These are phyloP conservation scores for Amazona vittata DNA, from an alignment of 2,113 vertebrate species.

Conservation along the genomic window DNA sequence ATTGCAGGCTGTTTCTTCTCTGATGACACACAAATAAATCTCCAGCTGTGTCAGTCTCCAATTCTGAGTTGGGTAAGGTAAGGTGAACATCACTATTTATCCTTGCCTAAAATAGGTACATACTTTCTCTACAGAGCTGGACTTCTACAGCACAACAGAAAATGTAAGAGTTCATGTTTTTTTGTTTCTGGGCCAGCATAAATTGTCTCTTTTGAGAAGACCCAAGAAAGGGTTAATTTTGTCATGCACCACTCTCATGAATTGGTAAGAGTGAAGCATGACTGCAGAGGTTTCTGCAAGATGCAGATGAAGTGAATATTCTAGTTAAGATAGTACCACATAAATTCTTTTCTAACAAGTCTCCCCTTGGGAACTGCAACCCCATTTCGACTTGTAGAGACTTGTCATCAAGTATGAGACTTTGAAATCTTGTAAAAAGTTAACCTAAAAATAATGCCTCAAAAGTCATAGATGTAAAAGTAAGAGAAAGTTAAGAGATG, in stretches of 20 bases:
- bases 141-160: neutral
- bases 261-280: neutral
- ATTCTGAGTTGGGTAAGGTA: neutral
- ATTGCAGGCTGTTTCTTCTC: neutral
- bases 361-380: neutral
- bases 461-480: neutral
- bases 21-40: neutral
- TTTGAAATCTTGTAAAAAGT: neutral
- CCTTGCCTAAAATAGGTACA: neutral
- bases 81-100: neutral
- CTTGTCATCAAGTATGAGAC: neutral
- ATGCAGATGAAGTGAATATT: conserved; percentile 28
- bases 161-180: neutral
- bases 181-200: neutral
- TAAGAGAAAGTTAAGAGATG: conserved; percentile 1
- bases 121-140: neutral
- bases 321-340: neutral
- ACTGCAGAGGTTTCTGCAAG: neutral
- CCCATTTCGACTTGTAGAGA: neutral
- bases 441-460: conserved; percentile 5
- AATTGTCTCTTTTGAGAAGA: neutral
- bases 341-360: neutral
- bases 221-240: neutral
- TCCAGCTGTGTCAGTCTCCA: neutral
- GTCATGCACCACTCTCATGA: neutral